phyloP scores from a whole-genome alignment of 2,888 invertebrate genomes.

The Volucella inanis region DNA sequence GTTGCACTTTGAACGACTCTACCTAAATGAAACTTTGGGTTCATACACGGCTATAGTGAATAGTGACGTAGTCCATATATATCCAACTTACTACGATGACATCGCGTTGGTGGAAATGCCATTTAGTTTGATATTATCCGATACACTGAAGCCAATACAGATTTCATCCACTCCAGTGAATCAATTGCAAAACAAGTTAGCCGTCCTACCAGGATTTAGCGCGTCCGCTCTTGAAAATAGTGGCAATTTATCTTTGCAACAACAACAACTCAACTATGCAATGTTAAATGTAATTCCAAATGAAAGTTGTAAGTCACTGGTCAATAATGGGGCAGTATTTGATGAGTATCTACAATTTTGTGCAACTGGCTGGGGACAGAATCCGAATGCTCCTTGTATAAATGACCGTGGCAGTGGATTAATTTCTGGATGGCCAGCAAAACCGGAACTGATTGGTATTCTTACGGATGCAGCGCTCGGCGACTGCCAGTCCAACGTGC shows the following conservation, averaged over 20 bases:
- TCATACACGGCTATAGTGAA: conserved; percentile 41
- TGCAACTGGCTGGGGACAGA: conserved; percentile 45
- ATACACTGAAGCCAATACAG: conserved; percentile 6
- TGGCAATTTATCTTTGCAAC: neutral
- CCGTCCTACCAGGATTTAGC: conserved; percentile 66
- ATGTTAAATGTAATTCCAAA: conserved; percentile 43
- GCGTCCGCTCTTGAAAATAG: neutral
- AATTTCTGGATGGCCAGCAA: conserved; percentile 55
- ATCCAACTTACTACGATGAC: conserved; percentile 71
- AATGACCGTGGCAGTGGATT: conserved; percentile 60
- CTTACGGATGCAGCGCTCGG: conserved; percentile 11
- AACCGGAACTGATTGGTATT: conserved; percentile 55
- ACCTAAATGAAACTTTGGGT: conserved; percentile 1
- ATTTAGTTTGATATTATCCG: conserved; percentile 36
- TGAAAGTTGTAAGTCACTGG: too few relatives aligned
- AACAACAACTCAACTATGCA: conserved; percentile 19
- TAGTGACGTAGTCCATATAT: conserved; percentile 16
- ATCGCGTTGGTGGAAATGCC: conserved; percentile 64
- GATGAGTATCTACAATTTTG: conserved; percentile 69
- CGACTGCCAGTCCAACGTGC: conserved; percentile 4
- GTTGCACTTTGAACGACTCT: conserved; percentile 38
- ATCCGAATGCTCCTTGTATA: conserved; percentile 33
- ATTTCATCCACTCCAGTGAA: neutral
- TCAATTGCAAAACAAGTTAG: conserved; percentile 27
- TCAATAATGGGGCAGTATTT: neutral